Percentiles rank a stretch among this genome's conserved stretches.
These are phyloP conservation scores for Ophion costatus DNA, from an alignment of 2,888 invertebrate genomes.

Conservation along the genomic window DNA sequence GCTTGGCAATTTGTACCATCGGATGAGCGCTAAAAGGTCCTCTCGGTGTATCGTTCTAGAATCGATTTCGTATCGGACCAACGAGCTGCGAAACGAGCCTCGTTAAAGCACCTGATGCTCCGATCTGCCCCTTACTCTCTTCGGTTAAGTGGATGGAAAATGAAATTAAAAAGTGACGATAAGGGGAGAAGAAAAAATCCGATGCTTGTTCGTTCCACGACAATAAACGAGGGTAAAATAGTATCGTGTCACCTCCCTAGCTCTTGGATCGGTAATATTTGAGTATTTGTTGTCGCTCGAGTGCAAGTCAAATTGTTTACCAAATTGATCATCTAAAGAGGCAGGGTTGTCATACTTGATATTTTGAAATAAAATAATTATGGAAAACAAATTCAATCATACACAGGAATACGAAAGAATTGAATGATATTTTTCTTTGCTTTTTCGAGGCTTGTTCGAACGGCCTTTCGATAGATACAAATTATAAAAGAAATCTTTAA, in stretches of 20 bases:
- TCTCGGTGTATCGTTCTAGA: constrained; percentile 58
- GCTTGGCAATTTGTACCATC: constrained; percentile 57
- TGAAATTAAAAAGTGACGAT: constrained; percentile 34
- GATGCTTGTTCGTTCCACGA: constrained; percentile 3
- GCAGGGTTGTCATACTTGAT: not conserved
- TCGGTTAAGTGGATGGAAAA: constrained; percentile 55
- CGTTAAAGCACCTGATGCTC: constrained; percentile 59
- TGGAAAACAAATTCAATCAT: not conserved
- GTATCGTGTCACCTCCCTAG: not conserved
- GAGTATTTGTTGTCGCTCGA: not conserved
- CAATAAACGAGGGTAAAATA: not conserved
- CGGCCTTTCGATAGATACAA: too few species aligned
- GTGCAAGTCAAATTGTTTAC: not conserved
- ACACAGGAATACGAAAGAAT: not conserved
- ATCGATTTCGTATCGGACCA: constrained; percentile 64
- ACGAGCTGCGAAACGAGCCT: constrained; percentile 64
- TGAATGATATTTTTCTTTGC: too few species aligned
- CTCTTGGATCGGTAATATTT: not conserved
- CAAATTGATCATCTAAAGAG: not conserved
- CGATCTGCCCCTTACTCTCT: constrained; percentile 24
- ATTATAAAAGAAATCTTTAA: too few species aligned
- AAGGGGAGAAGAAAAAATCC: constrained; percentile 8
- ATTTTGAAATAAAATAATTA: not conserved
- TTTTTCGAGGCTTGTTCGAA: too few species aligned
- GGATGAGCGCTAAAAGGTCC: constrained; percentile 62